Evolutionary conservation across 2,888 invertebrate genomes (phyloP).

Genomic region (Caenorhabditis japonica): DNA sequence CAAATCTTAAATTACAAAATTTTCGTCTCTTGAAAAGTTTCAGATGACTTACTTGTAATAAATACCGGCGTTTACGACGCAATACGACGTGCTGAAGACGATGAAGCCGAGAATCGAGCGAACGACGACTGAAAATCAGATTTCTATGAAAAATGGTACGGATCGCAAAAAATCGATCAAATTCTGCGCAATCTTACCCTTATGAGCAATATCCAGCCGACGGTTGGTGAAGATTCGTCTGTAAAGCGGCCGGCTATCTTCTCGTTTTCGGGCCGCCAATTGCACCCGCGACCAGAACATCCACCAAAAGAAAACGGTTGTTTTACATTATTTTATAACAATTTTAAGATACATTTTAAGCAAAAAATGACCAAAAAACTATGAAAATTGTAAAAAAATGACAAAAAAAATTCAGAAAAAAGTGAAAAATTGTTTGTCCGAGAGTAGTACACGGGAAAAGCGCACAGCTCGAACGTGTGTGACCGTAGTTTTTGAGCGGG

Average conservation of each 20-base stretch:
- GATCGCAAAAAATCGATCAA: neutral
- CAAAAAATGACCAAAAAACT: constrained; percentile 1
- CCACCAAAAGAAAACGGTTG: constrained; percentile 20
- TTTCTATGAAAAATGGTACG: constrained; percentile 1
- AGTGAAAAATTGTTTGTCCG: constrained; percentile 12
- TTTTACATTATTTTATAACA: neutral
- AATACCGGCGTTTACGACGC: constrained; percentile 69
- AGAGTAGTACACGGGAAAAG: constrained; percentile 44
- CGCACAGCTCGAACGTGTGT: constrained; percentile 25
- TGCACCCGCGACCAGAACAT: constrained; percentile 62
- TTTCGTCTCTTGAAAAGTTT: neutral
- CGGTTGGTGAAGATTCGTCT: constrained; percentile 74
- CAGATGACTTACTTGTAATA: constrained; percentile 65
- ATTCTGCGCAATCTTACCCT: constrained; percentile 63
- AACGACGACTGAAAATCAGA: constrained; percentile 61
- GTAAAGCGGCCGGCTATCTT: constrained; percentile 74
- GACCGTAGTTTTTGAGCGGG: constrained; percentile 30
- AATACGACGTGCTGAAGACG: constrained; percentile 71
- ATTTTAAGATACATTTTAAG: neutral
- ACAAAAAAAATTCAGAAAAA: neutral
- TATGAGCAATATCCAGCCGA: constrained; percentile 73
- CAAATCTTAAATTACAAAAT: constrained; percentile 52
- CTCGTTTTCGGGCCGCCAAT: constrained; percentile 59
- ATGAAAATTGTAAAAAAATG: neutral
- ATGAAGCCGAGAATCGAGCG: constrained; percentile 71